Evolutionary conservation across 2,113 vertebrate species (phyloP).

Genomic region (Caretta caretta): DNA sequence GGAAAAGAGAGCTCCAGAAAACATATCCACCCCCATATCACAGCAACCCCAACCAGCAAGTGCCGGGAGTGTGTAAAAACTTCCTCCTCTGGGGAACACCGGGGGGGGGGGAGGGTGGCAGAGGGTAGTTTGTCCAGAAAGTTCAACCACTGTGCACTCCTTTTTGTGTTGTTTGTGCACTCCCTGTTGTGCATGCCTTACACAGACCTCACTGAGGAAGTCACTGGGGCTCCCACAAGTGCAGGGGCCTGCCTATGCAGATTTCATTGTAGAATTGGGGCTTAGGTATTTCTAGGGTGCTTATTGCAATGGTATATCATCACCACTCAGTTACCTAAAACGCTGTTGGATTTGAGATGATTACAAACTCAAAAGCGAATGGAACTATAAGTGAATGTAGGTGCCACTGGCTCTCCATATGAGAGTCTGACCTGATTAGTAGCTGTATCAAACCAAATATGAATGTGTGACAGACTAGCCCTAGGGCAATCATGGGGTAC

Average conservation of each 20-base stretch:
- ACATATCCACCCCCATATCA: not conserved
- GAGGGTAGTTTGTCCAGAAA: not conserved
- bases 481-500: not conserved
- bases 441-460: not conserved
- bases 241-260: not conserved
- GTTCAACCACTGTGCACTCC: not conserved
- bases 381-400: not conserved
- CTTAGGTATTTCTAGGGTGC: not conserved
- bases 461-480: fast-evolving
- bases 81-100: not conserved
- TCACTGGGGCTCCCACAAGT: not conserved
- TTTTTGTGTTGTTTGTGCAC: not conserved
- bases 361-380: not conserved
- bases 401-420: not conserved
- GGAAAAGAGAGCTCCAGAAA: too few species aligned
- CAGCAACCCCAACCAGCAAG: not conserved
- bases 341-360: not conserved
- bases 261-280: not conserved
- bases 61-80: not conserved
- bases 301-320: not conserved
- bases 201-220: not conserved
- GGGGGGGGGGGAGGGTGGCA: too few species aligned
- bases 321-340: not conserved
- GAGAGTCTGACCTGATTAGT: not conserved
- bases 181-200: not conserved